Percentiles rank a stretch among this genome's conserved stretches.
Evolutionary conservation across 2,797 vertebrate genomes (phyloP).

Genomic region (Acanthurus leucopareius): DNA sequence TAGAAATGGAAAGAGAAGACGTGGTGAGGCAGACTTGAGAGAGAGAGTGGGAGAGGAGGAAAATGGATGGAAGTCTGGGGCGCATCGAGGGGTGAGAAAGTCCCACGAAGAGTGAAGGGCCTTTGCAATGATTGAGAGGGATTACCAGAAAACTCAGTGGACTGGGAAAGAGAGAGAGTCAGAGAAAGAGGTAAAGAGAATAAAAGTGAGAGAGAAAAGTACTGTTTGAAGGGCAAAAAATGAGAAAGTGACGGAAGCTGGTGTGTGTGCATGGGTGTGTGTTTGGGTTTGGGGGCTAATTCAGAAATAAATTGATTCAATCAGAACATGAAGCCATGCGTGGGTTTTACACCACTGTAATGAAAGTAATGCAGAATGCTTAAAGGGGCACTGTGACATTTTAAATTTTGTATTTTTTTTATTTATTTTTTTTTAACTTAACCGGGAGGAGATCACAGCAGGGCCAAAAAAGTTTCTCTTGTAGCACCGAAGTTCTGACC

Average conservation of each 20-base stretch:
- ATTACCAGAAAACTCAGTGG: slow-evolving; percentile 83
- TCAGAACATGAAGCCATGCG: slow-evolving; percentile 61
- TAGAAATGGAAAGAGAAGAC: slow-evolving; percentile 45
- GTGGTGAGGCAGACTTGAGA: slow-evolving; percentile 39
- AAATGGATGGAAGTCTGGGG: slow-evolving; percentile 74
- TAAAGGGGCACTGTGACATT: slow-evolving; percentile 60
- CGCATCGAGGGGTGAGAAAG: slow-evolving; percentile 74
- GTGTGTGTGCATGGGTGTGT: slow-evolving; percentile 9
- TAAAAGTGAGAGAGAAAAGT: slow-evolving; percentile 66
- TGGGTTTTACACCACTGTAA: slow-evolving; percentile 42
- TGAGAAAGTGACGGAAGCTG: slow-evolving; percentile 45
- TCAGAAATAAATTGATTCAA: slow-evolving; percentile 67
- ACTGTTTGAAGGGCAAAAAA: slow-evolving; percentile 65
- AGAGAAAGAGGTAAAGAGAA: slow-evolving; percentile 49
- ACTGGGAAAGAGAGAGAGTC: slow-evolving; percentile 63
- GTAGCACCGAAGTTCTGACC: slow-evolving; percentile 6
- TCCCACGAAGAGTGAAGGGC: slow-evolving; percentile 82
- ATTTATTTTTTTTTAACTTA: slow-evolving; percentile 28
- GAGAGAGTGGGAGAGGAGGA: slow-evolving; percentile 37
- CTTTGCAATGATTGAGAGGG: slow-evolving; percentile 85
- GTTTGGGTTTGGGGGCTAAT: slow-evolving; percentile 39
- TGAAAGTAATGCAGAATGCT: slow-evolving; percentile 63
- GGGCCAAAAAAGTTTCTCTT: slow-evolving; percentile 34
- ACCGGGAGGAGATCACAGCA: slow-evolving; percentile 22
- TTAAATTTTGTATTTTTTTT: slow-evolving; percentile 25